Base-by-base conservation (phyloP, 2,797 vertebrate genomes). In the Hafferia zeledoni region DNA sequence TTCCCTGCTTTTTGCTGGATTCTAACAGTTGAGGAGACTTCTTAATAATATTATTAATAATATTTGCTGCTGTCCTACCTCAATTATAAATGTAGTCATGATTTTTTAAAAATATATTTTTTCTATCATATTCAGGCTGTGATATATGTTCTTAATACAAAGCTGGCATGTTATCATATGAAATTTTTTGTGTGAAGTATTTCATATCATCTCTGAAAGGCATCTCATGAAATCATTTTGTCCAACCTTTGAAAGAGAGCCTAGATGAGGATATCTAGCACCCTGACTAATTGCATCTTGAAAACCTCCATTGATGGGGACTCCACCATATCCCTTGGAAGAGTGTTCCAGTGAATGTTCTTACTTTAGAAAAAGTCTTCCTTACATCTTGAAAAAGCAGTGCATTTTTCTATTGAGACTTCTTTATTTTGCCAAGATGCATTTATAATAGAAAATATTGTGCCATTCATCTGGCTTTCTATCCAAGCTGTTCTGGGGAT, bases 181-280 rank as follows among this genome's bases (percentile, higher is more conserved):
- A 94, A 90, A 85, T 47, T 55, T 94, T 2, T 89, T 75, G 27
- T 53, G 20, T 60, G 52, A 93, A 22, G 24, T 72, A 71, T 89
- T 92, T 83, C 44, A 22, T 63, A 60, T 31, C 5, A 27, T 83
- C 53, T 92, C 20, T 50, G 23, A 69, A 85, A 78, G 44, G 7
- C 5, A 53, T 14, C 25, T 70, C 7, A 4, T 27, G 59, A 39
- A 11, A 67, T 18, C 25, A 17, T 24, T 49, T 75, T 18, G 18
- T 53, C 11, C 33, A 79, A 10, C 2, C 0, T 61, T 88, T 79
- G 7, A 70, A 57, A 50, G 1, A 0, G 22, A 65, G 6, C 23
- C 22, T 39, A 52, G 9, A 12, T 15, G 44, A 69, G 19, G 12
- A 2, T 12, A 25, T 18, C 28, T n/a, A 25, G 6, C 35, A 22